phyloP scores from a whole-genome alignment of 2,113 vertebrate genomes.

The Crotalus helleri region DNA sequence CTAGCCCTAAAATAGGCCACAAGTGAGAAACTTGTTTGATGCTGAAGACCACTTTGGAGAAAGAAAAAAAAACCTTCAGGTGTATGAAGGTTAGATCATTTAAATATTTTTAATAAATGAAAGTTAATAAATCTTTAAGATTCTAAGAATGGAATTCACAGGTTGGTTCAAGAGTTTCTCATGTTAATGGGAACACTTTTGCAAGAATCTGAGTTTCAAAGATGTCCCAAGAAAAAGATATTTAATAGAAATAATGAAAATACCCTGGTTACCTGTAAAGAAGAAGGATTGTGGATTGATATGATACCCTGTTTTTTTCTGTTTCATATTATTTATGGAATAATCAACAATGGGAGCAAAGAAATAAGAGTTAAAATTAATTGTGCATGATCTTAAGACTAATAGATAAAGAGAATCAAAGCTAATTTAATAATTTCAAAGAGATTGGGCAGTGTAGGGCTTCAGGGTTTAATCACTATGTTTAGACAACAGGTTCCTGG shows the following conservation, averaged over 20 bases:
- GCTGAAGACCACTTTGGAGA: not conserved
- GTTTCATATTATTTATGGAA: not conserved
- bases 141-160: not conserved
- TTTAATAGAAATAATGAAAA: not conserved
- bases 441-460: not conserved
- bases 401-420: not conserved
- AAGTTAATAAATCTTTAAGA: not conserved
- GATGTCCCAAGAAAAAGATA: conserved; percentile 15
- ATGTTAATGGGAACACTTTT: not conserved
- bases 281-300: conserved; percentile 1
- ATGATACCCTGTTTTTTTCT: conserved; percentile 17
- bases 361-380: not conserved
- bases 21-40: not conserved
- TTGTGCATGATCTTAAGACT: not conserved
- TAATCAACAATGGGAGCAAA: not conserved
- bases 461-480: not conserved
- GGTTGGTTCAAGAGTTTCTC: not conserved
- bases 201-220: not conserved
- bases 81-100: not conserved
- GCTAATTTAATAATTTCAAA: not conserved
- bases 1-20: not conserved
- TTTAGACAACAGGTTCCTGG: not conserved
- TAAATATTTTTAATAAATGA: conserved; percentile 1
- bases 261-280: not conserved
- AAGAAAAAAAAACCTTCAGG: not conserved